Evolutionary conservation across 2,797 vertebrate genomes (phyloP), one percentile per base, ranked within the genome.

Genomic region (Falco rusticolus): DNA sequence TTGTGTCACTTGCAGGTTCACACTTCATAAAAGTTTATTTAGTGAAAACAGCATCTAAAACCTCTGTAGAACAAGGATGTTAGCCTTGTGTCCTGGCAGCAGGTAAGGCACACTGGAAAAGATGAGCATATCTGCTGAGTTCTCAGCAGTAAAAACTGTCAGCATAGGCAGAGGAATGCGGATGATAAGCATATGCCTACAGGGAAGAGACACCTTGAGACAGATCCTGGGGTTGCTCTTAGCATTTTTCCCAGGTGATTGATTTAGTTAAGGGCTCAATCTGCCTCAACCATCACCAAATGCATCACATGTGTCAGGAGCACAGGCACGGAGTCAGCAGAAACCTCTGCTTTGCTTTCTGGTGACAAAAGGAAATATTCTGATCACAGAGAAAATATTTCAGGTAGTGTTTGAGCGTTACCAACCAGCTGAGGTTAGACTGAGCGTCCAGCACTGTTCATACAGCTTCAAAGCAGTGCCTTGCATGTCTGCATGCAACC

Each of bases 11-110:
- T 54, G 33, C 48, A 96, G 33, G 47, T 89, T 95, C 34, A 69
- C 34, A 12, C 61, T 95, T 81, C 74, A 61, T 65, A 76, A 12
- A 89, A 63, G 11, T 81, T 93, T 81, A 75, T 86, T 94, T 78
- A 81, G n/a, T 88, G 63, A 59, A 94, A 84, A 59, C 20, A 86
- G 13, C 39, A 89, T 39, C 25, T 78, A 45, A 86, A 96, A 72
- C 16, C 43, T 78, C 57, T 28, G 24, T 6, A 19, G 48, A 2
- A 1, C 14, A 48, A 70, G 64, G 51, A 70, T 39, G 29, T 69
- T 75, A 93, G 48, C 7, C 29, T 51, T 61, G 5, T 70, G 68
- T 80, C 37, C 28, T 72, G 56, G 41, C 39, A 92, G 45, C 48
- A 87, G 41, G 39, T 57, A 81, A 53, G 14, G 13, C 29, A 13